Percentiles rank a stretch among this genome's conserved stretches.
These are phyloP conservation scores for Cryptus viduatorius DNA, from an alignment of 2,888 invertebrate genomes.

Conservation along the genomic window DNA sequence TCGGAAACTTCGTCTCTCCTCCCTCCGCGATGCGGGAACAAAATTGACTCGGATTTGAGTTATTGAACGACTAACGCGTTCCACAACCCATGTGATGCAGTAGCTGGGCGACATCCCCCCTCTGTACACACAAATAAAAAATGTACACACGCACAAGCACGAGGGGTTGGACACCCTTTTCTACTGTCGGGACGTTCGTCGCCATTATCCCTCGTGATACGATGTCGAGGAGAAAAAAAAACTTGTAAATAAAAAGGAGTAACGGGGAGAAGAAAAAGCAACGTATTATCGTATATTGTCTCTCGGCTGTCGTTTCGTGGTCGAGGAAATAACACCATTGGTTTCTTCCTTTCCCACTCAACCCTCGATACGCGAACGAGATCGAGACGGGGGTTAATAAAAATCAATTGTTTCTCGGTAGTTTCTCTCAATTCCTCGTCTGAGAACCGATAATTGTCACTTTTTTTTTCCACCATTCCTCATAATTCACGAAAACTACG, in stretches of 20 bases:
- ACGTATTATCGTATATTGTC: slow-evolving; percentile 30
- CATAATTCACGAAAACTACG: slow-evolving; percentile 31
- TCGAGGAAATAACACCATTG: slow-evolving; percentile 46
- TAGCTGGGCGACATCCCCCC: slow-evolving; percentile 66
- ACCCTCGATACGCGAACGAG: slow-evolving; percentile 32
- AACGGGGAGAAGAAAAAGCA: slow-evolving; percentile 72
- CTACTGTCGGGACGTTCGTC: slow-evolving; percentile 74
- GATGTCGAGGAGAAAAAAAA: slow-evolving; percentile 66
- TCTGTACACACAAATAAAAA: slow-evolving; percentile 54
- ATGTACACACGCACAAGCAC: slow-evolving; percentile 9
- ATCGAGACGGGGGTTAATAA: slow-evolving; percentile 72
- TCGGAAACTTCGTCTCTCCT: slow-evolving; percentile 78
- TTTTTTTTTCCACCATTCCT: slow-evolving; percentile 17
- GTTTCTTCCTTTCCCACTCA: slow-evolving; percentile 59
- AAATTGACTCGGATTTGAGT: slow-evolving; percentile 84
- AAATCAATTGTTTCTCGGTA: slow-evolving; percentile 75
- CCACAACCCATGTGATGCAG: slow-evolving; percentile 47
- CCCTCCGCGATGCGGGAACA: slow-evolving; percentile 65
- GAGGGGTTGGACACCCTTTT: slow-evolving; percentile 51
- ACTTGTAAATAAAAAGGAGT: slow-evolving; percentile 81
- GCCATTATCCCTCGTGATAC: slow-evolving; percentile 72
- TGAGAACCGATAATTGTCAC: slow-evolving; percentile 40
- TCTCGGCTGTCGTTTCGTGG: slow-evolving; percentile 69
- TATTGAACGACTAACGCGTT: slow-evolving; percentile 78
- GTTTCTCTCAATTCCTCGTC: slow-evolving; percentile 52